Conservation (phyloP, 2,888 invertebrate species). For the Nipponacmea schrenckii region DNA sequence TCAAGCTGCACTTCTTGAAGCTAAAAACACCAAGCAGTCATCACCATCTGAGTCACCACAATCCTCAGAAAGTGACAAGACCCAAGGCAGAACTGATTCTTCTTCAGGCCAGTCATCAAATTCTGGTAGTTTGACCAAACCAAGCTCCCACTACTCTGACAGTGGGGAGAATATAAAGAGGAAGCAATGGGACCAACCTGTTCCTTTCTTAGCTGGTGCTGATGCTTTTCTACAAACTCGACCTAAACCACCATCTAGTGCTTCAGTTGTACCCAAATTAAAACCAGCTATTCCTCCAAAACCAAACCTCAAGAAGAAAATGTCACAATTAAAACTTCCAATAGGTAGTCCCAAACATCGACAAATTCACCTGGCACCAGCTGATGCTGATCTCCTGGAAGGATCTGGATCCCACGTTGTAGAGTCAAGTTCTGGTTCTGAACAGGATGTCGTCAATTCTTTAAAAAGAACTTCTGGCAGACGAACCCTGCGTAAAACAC, state of each 20-base stretch:
- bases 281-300: constrained; percentile 50
- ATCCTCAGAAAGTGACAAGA: constrained; percentile 30
- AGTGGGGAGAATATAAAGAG: background rate
- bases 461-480: constrained; percentile 41
- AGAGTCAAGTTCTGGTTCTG: constrained; percentile 60
- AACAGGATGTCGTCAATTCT: constrained; percentile 49
- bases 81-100: constrained; percentile 15
- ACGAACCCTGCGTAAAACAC: constrained; percentile 59
- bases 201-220: background rate
- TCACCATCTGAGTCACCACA: constrained; percentile 32
- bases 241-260: background rate
- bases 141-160: background rate
- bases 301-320: constrained; percentile 43
- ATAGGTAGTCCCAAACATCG: constrained; percentile 35
- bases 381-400: constrained; percentile 14
- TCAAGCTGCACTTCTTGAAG: background rate
- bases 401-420: constrained; percentile 35
- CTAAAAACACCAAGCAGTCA: constrained; percentile 8
- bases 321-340: constrained; percentile 32
- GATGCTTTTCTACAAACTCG: background rate
- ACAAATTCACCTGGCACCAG: constrained; percentile 33
- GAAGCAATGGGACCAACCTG: background rate
- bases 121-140: constrained; percentile 8
- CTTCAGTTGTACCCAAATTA: background rate
- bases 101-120: constrained; percentile 15